A percentile compares a stretch with the other conserved stretches of the same genome.
Conservation (phyloP, 2,113 vertebrate species). For the Corythaeola cristata region DNA sequence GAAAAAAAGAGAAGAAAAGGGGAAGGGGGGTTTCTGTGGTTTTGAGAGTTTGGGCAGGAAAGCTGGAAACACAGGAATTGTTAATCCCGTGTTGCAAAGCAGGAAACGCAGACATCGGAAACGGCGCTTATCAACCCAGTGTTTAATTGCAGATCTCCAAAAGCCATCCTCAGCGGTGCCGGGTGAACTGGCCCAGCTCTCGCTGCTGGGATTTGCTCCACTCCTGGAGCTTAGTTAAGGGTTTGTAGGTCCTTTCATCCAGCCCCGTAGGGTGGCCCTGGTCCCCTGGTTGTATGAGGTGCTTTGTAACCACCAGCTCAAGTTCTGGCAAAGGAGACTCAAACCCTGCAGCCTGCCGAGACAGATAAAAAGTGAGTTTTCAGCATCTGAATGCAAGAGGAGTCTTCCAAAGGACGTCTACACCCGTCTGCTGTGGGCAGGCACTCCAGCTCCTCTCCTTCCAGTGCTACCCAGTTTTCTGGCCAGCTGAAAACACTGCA, state of each 20-base stretch:
- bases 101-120: not conserved
- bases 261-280: not conserved
- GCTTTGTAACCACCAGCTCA: not conserved
- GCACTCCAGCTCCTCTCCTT: not conserved
- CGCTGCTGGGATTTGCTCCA: not conserved
- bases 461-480: not conserved
- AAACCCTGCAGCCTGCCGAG: not conserved
- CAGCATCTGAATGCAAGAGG: not conserved
- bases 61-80: not conserved
- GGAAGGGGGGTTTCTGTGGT: not conserved
- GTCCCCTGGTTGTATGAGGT: not conserved
- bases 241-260: not conserved
- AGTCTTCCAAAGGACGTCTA: not conserved
- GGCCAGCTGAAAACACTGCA: not conserved
- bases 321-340: not conserved
- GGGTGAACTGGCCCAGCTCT: not conserved
- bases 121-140: not conserved
- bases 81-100: not conserved
- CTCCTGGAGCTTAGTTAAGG: not conserved
- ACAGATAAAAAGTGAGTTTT: accelerated
- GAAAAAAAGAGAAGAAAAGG: not conserved
- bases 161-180: accelerated
- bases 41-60: not conserved
- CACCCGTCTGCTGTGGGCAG: not conserved
- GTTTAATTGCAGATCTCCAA: not conserved